Evolutionary conservation across 2,888 invertebrate genomes (phyloP).

Genomic region (Amiota minor): DNA sequence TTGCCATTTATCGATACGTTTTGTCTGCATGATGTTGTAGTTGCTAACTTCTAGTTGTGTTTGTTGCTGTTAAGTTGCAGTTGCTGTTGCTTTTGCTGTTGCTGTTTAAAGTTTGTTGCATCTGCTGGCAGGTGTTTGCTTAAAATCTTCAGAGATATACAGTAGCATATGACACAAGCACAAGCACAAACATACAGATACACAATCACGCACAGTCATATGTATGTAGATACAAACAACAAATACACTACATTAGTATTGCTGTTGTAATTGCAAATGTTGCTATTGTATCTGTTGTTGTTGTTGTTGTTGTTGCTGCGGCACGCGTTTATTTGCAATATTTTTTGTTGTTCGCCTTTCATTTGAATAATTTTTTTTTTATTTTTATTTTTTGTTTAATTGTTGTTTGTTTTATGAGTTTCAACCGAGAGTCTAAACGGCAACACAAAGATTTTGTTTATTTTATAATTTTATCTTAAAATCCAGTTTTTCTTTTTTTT

Average conservation of each 20-base stretch:
- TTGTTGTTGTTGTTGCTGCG: constrained; percentile 5
- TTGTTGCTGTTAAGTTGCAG: constrained; percentile 34
- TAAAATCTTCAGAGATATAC: not conserved
- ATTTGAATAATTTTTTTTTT: constrained; percentile 3
- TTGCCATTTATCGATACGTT: constrained; percentile 60
- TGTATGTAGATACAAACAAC: constrained; percentile 13
- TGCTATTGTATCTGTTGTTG: not conserved
- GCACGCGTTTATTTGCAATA: constrained; percentile 18
- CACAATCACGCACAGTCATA: not conserved
- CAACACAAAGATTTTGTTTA: constrained; percentile 5
- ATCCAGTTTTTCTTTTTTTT: constrained; percentile 11
- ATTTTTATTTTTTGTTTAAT: not conserved
- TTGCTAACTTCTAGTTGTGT: constrained; percentile 44
- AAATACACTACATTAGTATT: constrained; percentile 19
- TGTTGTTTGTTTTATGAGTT: not conserved
- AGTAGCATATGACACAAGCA: constrained; percentile 19
- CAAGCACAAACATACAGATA: not conserved
- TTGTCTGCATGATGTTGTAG: constrained; percentile 33
- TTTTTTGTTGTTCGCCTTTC: not conserved
- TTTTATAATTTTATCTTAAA: constrained; percentile 5
- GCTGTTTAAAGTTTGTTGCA: constrained; percentile 32
- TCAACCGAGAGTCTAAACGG: not conserved
- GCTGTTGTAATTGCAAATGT: not conserved
- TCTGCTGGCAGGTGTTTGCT: constrained; percentile 32
- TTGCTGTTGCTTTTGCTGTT: constrained; percentile 23